phyloP scores from a whole-genome alignment of 1,140 invertebrate species.

The Diorhabda elongata region DNA sequence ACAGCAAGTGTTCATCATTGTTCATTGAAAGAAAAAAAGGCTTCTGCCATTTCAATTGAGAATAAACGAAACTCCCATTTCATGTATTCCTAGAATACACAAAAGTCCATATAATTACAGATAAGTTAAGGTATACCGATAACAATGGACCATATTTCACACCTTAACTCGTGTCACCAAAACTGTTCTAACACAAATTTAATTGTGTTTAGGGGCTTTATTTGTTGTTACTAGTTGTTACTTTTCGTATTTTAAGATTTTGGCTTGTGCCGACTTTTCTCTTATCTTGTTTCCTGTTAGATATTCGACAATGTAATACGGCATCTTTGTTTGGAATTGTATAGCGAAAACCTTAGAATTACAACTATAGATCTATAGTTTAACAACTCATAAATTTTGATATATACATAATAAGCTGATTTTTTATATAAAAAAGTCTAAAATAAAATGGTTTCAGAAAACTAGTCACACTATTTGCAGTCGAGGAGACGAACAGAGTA shows the following conservation, averaged over 20 bases:
- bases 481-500: too few species aligned
- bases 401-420: too few species aligned
- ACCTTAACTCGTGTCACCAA: slow-evolving; percentile 10
- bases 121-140: slow-evolving; percentile 1
- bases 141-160: slow-evolving; percentile 7
- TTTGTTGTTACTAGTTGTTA: neutral
- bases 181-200: slow-evolving; percentile 10
- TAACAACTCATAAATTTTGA: too few species aligned
- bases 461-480: too few species aligned
- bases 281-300: slow-evolving; percentile 7
- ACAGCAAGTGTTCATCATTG: slow-evolving; percentile 2
- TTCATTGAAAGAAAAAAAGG: neutral
- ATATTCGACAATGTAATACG: neutral
- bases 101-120: neutral
- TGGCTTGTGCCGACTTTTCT: slow-evolving; percentile 6
- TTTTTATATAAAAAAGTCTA: too few species aligned
- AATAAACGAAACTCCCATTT: slow-evolving; percentile 9
- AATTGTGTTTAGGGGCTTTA: neutral
- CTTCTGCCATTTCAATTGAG: slow-evolving; percentile 2
- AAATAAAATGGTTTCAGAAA: too few species aligned
- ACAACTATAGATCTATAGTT: too few species aligned
- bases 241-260: slow-evolving; percentile 1
- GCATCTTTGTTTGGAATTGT: neutral
- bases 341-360: too few species aligned
- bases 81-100: slow-evolving; percentile 1